phyloP scores from a whole-genome alignment of 2,797 vertebrate species.

The Takifugu ocellatus region DNA sequence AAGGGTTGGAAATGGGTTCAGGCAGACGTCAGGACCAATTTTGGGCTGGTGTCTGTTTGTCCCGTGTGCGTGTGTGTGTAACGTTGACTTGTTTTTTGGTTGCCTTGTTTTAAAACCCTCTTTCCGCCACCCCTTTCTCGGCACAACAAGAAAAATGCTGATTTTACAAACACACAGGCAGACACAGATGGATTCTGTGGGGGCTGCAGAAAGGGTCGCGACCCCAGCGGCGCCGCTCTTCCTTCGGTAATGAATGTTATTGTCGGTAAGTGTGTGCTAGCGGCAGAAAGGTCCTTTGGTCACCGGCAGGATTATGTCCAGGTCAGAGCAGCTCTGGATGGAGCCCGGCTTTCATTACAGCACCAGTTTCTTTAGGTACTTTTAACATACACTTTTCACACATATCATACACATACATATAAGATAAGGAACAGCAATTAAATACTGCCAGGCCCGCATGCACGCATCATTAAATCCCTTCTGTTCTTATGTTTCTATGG shows the following conservation, averaged over 20 bases:
- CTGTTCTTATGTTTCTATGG: not conserved
- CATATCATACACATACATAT: not conserved
- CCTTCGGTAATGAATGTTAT: constrained; percentile 6
- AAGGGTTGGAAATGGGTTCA: constrained; percentile 33
- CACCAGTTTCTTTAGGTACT: constrained; percentile 33
- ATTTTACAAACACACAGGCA: not conserved
- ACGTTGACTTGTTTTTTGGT: not conserved
- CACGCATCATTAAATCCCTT: constrained; percentile 7
- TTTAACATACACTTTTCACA: constrained; percentile 10
- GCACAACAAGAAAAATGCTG: not conserved
- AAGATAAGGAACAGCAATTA: constrained; percentile 4
- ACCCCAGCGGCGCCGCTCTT: not conserved
- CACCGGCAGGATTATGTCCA: constrained; percentile 51
- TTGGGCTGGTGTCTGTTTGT: not conserved
- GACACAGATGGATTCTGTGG: not conserved
- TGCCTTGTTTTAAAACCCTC: not conserved
- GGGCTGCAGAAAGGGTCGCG: not conserved
- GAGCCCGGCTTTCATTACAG: constrained; percentile 32
- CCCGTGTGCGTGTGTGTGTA: too few species aligned
- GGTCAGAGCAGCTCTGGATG: constrained; percentile 49
- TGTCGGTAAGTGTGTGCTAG: constrained; percentile 46
- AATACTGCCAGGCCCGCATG: not conserved
- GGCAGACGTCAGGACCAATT: constrained; percentile 58
- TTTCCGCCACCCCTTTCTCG: not conserved
- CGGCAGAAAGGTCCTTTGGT: constrained; percentile 51